Base-by-base conservation (phyloP, 2,797 vertebrate genomes). In the Pelochelys cantorii region DNA sequence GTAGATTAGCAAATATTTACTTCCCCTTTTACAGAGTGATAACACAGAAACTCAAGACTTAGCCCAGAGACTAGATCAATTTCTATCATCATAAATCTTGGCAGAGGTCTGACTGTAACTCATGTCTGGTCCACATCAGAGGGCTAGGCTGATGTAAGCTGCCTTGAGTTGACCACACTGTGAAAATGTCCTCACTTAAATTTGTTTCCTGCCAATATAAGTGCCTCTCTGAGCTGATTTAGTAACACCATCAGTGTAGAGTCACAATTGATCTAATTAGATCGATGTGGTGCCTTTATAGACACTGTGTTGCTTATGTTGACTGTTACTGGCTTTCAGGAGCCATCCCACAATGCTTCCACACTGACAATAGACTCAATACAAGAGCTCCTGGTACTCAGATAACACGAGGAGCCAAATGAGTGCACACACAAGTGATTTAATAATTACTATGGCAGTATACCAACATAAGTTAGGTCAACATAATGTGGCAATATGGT, bases 51-150 rank as follows among this genome's bases (percentile, higher is more conserved):
- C 27, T 6, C 56, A 80, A 48, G 81, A 92, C 83, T 87, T 93
- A 84, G 0, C 0, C 57, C n/a, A 25, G 10, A 37, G n/a, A 89
- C 92, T 87, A 90, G 94, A 81, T 71, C 87, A 68, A 34, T 11
- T 34, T 81, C 93, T 17, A 2, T 27, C 77, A 31, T 52, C 59
- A 2, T 92, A 94, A 92, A 93, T 94, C 86, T 91, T 48, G 77
- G 54, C 79, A 84, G 37, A 4, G 14, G 48, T 74, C 81, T 94
- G 79, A 94, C 53, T 55, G 59, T 25, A 86, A 37, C 5, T 37
- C 65, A 68, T 7, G 17, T n/a, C 65, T 34, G 65, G n/a, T 34
- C 17, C 34, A 68, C 9, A 34, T n/a, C n/a, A 68, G 6, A 68
- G 17, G 18, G 18, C 22, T 68, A 37, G n/a, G n/a, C 22, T 34